A percentile compares a stretch with the other conserved stretches of the same genome.
phyloP scores from a whole-genome alignment of 2,113 vertebrate species.

The Lathamus discolor region DNA sequence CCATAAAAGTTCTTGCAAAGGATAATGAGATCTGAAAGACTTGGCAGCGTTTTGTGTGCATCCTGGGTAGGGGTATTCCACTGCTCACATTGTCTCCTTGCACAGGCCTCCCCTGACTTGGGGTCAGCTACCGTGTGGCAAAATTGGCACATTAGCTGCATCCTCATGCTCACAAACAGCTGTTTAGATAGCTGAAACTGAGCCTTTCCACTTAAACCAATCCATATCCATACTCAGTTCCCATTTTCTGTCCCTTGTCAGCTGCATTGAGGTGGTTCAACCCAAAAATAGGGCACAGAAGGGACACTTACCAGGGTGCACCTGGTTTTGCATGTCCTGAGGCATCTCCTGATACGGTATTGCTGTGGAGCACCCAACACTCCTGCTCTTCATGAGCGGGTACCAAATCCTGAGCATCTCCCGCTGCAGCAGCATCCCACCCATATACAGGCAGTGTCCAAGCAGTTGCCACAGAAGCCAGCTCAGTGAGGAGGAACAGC shows the following conservation, averaged over 20 bases:
- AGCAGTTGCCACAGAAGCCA: neutral
- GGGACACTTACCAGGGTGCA: too few species aligned
- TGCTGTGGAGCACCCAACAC: neutral
- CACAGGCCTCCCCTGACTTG: neutral
- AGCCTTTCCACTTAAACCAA: neutral
- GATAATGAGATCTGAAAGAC: neutral
- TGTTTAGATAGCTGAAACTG: rapidly evolving
- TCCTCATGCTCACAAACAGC: neutral
- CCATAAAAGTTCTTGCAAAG: neutral
- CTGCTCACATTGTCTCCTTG: neutral
- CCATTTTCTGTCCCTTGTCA: neutral
- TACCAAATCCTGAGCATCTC: neutral
- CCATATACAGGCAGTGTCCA: neutral
- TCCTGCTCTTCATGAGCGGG: neutral
- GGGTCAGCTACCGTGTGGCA: rapidly evolving
- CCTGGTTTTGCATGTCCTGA: neutral
- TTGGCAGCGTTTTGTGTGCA: neutral
- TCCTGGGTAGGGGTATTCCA: neutral
- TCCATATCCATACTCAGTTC: rapidly evolving
- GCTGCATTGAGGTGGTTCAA: neutral
- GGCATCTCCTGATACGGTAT: neutral
- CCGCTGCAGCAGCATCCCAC: neutral
- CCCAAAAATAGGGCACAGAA: neutral
- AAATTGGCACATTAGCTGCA: rapidly evolving
- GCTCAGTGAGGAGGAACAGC: neutral